A percentile compares a stretch with the other conserved stretches of the same genome.
These are phyloP conservation scores for Dendronephthya gigantea DNA, from an alignment of 64 coral and sea anemone genomes.

Conservation along the genomic window DNA sequence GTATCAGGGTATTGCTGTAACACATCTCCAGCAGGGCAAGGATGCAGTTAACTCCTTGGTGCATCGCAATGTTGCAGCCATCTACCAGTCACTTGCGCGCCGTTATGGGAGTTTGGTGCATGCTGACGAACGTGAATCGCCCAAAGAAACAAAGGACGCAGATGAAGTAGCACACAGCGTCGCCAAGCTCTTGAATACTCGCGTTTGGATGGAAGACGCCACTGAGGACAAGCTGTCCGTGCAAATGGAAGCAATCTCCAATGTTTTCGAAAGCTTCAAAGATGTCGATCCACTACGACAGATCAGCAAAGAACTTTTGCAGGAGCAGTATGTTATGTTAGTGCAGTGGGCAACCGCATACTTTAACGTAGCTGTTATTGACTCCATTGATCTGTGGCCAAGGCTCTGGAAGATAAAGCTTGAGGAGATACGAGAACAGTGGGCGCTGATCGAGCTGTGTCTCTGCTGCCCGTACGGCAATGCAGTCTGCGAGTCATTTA, in stretches of 20 bases:
- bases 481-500: conserved; percentile 49
- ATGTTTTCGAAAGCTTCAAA: too few species aligned
- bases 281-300: too few species aligned
- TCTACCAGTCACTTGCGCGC: conserved; percentile 30
- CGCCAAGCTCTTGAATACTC: conserved; percentile 7
- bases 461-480: conserved; percentile 63
- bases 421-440: conserved; percentile 45
- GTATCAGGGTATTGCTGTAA: conserved; percentile 39
- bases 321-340: too few species aligned
- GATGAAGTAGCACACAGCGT: conserved; percentile 38
- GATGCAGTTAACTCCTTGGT: conserved; percentile 35
- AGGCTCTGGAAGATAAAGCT: too few species aligned
- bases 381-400: too few species aligned
- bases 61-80: conserved; percentile 39
- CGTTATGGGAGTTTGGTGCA: conserved; percentile 42
- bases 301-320: too few species aligned
- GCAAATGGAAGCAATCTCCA: too few species aligned
- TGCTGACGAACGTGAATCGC: conserved; percentile 23
- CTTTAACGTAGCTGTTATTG: too few species aligned
- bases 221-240: too few species aligned
- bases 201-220: too few species aligned
- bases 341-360: too few species aligned
- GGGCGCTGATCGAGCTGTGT: conserved; percentile 42
- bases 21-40: conserved; percentile 45
- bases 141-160: conserved; percentile 46